Evolutionary conservation across 1,140 invertebrate species (phyloP).

Genomic region (Sinonovacula constricta): DNA sequence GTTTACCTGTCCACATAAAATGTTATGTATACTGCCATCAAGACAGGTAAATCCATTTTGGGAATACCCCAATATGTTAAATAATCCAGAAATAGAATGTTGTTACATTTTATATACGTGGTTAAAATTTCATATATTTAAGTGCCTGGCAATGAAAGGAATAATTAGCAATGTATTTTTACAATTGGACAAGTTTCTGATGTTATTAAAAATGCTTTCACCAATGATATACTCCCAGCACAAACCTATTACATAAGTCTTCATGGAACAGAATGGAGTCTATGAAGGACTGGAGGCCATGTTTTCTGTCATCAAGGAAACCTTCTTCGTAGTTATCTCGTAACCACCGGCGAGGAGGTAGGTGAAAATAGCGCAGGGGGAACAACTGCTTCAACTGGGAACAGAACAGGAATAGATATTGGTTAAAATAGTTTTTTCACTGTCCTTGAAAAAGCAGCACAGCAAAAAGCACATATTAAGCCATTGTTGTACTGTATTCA

Average conservation of each 20-base stretch:
- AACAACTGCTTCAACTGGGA: slow-evolving; percentile 83
- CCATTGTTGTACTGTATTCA: not conserved
- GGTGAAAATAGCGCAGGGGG: slow-evolving; percentile 83
- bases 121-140: too few relatives aligned
- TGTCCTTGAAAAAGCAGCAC: not conserved
- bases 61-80: too few relatives aligned
- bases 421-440: not conserved
- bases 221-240: too few relatives aligned
- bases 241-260: slow-evolving; percentile 81
- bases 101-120: too few relatives aligned
- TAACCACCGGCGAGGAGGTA: slow-evolving; percentile 91
- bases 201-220: too few relatives aligned
- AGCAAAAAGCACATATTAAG: not conserved
- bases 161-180: too few relatives aligned
- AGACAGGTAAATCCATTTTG: too few relatives aligned
- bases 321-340: slow-evolving; percentile 91
- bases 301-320: slow-evolving; percentile 89
- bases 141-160: too few relatives aligned
- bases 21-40: too few relatives aligned
- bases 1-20: too few relatives aligned
- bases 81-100: too few relatives aligned
- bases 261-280: slow-evolving; percentile 86
- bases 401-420: not conserved
- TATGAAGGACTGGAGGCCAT: slow-evolving; percentile 89
- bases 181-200: too few relatives aligned